Evolutionary conservation across 30 jellyfish, hydroid and myxozoan genomes (phyloP).

Genomic region (Clytia hemisphaerica): DNA sequence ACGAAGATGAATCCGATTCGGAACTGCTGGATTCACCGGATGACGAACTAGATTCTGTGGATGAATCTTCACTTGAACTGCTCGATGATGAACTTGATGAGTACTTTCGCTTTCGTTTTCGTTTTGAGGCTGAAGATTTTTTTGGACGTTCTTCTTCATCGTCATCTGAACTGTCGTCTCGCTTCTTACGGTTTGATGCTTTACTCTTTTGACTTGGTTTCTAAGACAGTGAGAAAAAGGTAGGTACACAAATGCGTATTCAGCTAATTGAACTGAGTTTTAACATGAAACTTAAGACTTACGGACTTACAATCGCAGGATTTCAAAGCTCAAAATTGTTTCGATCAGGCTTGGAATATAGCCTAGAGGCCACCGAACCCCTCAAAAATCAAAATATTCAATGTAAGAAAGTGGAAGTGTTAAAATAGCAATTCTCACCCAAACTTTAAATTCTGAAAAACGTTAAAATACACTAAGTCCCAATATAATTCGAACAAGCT

Average conservation of each 20-base stretch:
- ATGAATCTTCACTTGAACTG: conserved; percentile 11
- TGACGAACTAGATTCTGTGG: conserved; percentile 23
- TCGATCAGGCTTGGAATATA: no score
- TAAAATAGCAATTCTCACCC: no score
- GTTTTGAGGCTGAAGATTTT: not conserved
- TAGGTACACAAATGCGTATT: not conserved
- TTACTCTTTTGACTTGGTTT: not conserved
- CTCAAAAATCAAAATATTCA: no score
- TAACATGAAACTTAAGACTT: no score
- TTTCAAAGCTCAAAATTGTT: not conserved
- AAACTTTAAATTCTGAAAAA: no score
- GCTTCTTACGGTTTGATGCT: not conserved
- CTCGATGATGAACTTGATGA: conserved; percentile 53
- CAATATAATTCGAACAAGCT: no score
- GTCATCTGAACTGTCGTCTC: conserved; percentile 13
- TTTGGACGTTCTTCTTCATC: not conserved
- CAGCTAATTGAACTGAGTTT: no score
- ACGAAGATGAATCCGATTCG: conserved; percentile 22
- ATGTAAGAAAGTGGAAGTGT: no score
- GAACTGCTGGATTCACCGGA: conserved; percentile 28
- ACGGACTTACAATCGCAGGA: no score
- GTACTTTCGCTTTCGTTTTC: conserved; percentile 16
- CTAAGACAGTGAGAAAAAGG: not conserved
- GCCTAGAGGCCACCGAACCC: no score
- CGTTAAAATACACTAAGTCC: no score